Percentiles rank a stretch among this genome's conserved stretches.
phyloP scores from a whole-genome alignment of 2,113 vertebrate genomes.

The Pseudorectes ferrugineus region DNA sequence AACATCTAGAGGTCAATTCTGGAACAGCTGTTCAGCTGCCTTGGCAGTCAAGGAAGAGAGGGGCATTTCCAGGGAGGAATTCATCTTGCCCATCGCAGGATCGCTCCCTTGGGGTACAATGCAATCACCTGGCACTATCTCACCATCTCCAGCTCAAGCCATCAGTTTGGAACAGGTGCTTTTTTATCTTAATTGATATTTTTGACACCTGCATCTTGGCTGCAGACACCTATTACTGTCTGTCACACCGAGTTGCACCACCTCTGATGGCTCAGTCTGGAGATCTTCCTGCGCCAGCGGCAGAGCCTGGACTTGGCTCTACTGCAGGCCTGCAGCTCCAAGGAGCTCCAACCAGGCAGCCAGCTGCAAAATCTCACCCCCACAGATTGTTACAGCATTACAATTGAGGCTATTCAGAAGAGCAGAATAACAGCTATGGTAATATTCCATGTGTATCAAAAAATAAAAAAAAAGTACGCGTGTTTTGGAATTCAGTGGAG shows the following conservation, averaged over 20 bases:
- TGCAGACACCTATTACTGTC: not conserved
- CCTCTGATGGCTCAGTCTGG: not conserved
- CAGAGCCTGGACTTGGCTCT: not conserved
- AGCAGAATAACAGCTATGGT: constrained; percentile 2
- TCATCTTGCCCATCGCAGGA: accelerated
- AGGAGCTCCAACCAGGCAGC: not conserved
- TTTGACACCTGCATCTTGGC: not conserved
- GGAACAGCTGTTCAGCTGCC: not conserved
- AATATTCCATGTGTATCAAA: not conserved
- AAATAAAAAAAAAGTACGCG: not conserved
- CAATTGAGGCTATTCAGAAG: constrained; percentile 30
- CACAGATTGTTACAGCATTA: not conserved
- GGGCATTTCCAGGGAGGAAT: not conserved
- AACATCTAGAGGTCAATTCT: not conserved
- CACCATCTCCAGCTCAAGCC: not conserved
- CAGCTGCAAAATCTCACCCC: constrained; percentile 33
- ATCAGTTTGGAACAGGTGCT: not conserved
- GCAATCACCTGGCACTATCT: not conserved
- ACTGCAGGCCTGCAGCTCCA: not conserved
- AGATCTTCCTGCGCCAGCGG: not conserved
- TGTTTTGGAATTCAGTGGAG: constrained; percentile 35
- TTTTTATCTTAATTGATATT: not conserved
- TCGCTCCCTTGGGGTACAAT: not conserved
- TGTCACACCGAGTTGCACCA: not conserved
- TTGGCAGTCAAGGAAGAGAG: not conserved